These are phyloP conservation scores for Lithobates sylvaticus DNA, from an alignment of 2,797 vertebrate genomes.

Conservation along the genomic window DNA sequence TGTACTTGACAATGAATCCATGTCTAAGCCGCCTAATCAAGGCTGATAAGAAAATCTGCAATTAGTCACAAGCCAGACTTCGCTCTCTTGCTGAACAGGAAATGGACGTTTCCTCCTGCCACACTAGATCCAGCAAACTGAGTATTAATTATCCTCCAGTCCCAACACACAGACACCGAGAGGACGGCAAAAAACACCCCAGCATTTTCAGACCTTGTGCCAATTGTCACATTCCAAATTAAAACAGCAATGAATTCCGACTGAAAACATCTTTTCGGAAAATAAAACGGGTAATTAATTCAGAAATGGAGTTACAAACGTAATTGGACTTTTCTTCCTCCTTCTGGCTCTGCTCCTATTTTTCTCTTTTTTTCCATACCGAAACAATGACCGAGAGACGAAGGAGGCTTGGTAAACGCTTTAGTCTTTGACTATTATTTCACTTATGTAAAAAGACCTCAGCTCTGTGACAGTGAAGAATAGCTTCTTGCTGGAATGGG, in stretches of 20 bases:
- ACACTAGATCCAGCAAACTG: conserved; percentile 64
- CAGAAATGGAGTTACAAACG: conserved; percentile 62
- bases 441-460: conserved; percentile 16
- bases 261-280: conserved; percentile 54
- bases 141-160: conserved; percentile 70
- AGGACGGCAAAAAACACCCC: conserved; percentile 38
- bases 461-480: conserved; percentile 54
- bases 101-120: conserved; percentile 62
- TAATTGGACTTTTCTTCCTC: conserved; percentile 55
- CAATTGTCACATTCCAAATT: conserved; percentile 66
- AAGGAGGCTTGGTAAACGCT: conserved; percentile 12
- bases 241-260: conserved; percentile 65
- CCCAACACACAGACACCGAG: neutral
- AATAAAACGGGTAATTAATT: conserved; percentile 72
- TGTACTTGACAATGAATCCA: conserved; percentile 49
- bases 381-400: conserved; percentile 23
- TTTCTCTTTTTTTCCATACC: neutral
- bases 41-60: conserved; percentile 52
- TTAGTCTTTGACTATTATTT: conserved; percentile 52
- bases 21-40: conserved; percentile 43
- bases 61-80: conserved; percentile 67
- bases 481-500: conserved; percentile 26
- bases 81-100: conserved; percentile 65
- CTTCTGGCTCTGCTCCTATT: conserved; percentile 41
- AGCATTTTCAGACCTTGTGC: conserved; percentile 46